A percentile compares a stretch with the other conserved stretches of the same genome.
Conservation (phyloP, 2,888 invertebrate genomes). For the Balanococcus diminutus region DNA sequence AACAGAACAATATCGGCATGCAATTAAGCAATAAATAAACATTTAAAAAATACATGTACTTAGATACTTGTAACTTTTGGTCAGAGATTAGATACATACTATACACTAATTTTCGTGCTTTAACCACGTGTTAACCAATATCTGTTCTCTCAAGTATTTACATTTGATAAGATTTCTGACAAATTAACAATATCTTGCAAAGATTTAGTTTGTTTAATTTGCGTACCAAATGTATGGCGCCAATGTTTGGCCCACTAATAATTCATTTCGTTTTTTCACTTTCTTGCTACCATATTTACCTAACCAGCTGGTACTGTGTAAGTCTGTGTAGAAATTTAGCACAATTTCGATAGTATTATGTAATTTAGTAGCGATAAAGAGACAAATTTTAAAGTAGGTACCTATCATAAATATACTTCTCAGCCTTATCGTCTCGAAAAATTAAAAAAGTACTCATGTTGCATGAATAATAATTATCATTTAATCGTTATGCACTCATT, state of each 20-base stretch:
- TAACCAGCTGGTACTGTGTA: neutral
- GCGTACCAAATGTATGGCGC: neutral
- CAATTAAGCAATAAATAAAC: neutral
- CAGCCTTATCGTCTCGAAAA: neutral
- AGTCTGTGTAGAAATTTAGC: neutral
- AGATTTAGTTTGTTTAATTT: neutral
- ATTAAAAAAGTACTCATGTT: neutral
- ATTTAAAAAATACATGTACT: neutral
- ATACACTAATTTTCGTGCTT: neutral
- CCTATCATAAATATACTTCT: neutral
- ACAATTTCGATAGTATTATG: constrained; percentile 18
- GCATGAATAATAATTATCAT: neutral
- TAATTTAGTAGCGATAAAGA: neutral
- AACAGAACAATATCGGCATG: neutral
- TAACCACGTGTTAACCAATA: constrained; percentile 12
- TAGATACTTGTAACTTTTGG: neutral
- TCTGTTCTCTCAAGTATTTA: neutral
- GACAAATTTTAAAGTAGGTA: neutral
- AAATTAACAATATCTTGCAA: constrained; percentile 9
- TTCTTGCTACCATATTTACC: constrained; percentile 8
- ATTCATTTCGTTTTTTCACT: constrained; percentile 5
- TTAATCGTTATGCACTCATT: neutral
- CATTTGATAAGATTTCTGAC: constrained; percentile 19
- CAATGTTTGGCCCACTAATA: neutral
- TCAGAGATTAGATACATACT: constrained; percentile 1